Evolutionary conservation across 1,140 invertebrate genomes (phyloP).

Genomic region (Carcinoscorpius rotundicauda): DNA sequence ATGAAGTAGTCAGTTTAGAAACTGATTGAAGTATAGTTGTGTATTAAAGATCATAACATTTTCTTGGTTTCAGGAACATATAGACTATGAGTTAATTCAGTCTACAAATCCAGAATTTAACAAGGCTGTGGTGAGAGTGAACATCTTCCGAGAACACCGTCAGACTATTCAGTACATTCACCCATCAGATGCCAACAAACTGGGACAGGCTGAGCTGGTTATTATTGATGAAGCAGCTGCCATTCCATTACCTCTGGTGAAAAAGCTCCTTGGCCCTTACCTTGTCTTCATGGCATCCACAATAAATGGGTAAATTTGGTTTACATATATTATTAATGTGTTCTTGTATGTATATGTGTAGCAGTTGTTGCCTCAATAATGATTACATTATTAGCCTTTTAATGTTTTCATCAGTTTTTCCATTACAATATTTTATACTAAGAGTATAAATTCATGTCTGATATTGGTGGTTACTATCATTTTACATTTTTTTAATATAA

Average conservation of each 20-base stretch:
- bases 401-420: too few species aligned
- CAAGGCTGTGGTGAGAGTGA: slow-evolving; percentile 88
- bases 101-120: slow-evolving; percentile 94
- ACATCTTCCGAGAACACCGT: slow-evolving; percentile 76
- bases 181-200: slow-evolving; percentile 72
- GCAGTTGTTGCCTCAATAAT: too few species aligned
- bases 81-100: slow-evolving; percentile 91
- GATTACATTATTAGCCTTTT: too few species aligned
- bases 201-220: slow-evolving; percentile 86
- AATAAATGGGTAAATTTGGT: slow-evolving; percentile 59
- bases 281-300: slow-evolving; percentile 94
- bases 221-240: slow-evolving; percentile 99
- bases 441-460: too few species aligned
- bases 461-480: too few species aligned
- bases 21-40: too few species aligned
- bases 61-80: slow-evolving; percentile 57
- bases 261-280: slow-evolving; percentile 80
- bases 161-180: slow-evolving; percentile 98
- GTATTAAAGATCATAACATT: too few species aligned
- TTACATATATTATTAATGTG: not conserved
- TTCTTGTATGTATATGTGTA: too few species aligned
- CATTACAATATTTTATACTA: too few species aligned
- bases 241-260: slow-evolving; percentile 89
- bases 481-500: too few species aligned
- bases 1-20: too few species aligned